Percentiles rank a stretch among this genome's conserved stretches.
These are phyloP conservation scores for Heliothis virescens DNA, from an alignment of 1,140 invertebrate species.

Conservation along the genomic window DNA sequence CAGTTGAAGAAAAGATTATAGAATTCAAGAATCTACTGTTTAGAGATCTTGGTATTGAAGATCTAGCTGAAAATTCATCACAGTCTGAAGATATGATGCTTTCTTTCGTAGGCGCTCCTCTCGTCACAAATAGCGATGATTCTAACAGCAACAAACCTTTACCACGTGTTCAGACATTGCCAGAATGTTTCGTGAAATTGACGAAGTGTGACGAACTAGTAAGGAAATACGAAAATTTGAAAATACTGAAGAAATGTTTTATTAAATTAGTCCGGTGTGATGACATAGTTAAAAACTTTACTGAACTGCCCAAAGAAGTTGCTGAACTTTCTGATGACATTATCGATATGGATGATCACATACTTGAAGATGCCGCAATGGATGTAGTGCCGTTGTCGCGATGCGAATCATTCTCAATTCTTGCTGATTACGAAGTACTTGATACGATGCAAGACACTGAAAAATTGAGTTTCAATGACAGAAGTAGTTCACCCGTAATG, in stretches of 20 bases:
- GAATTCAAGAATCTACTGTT: conserved; percentile 56
- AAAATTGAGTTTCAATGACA: conserved; percentile 23
- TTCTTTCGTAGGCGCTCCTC: neutral
- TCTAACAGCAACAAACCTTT: neutral
- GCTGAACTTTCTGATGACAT: conserved; percentile 8
- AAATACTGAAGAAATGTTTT: conserved; percentile 61
- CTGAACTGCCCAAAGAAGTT: neutral
- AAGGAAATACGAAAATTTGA: conserved; percentile 54
- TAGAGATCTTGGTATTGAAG: conserved; percentile 55
- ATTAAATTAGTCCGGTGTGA: conserved; percentile 71
- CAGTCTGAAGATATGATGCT: neutral
- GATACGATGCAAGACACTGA: conserved; percentile 8
- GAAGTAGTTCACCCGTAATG: conserved; percentile 59
- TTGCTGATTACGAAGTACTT: conserved; percentile 58
- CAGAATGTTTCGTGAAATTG: conserved; percentile 57
- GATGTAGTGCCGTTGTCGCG: conserved; percentile 47
- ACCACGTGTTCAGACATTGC: conserved; percentile 2
- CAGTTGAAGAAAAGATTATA: conserved; percentile 35
- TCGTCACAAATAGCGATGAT: neutral
- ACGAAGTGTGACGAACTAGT: conserved; percentile 63
- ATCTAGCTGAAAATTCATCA: neutral
- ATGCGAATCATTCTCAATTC: conserved; percentile 66
- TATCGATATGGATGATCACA: conserved; percentile 36
- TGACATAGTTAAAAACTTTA: conserved; percentile 15
- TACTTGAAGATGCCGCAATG: neutral